Evolutionary conservation across 2,797 vertebrate species (phyloP), one percentile per base, ranked within the genome.

Genomic region (Iguana delicatissima): DNA sequence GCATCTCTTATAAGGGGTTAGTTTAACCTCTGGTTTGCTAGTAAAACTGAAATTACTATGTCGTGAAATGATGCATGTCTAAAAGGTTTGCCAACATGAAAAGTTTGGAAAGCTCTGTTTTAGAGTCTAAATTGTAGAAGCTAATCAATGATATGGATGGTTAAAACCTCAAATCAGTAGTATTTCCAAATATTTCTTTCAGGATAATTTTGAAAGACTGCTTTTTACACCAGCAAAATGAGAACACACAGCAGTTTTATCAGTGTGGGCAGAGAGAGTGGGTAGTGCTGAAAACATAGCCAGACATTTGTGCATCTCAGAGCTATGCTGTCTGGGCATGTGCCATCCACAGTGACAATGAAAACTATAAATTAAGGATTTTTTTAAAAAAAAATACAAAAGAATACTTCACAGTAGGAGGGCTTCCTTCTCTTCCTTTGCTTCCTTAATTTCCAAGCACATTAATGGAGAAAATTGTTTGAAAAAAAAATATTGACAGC

Each of bases 161-260:
- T 9, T 64, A 35, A 26, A 86, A 91, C 88, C 18, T 0, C 85
- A 81, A 2, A 13, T 85, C n/a, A 38, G 59, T 62, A 20, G 13
- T 12, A 69, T 69, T 35, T 8, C 50, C 73, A 24, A 64, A 9
- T 79, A 55, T 55, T 77, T 3, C 64, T 46, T 35, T 32, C 13
- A 14, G 42, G 46, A 46, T 87, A 69, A 59, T 90, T 72, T 73
- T 42, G 55, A 81, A 59, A 87, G 74, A 50, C 76, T 80, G 76
- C 62, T 86, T 5, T 24, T 1, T 2, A 42, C 87, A 87, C 85
- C 86, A 73, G 82, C 7, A 84, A 69, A 1, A 4, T 3, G 83
- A 89, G 83, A 89, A 86, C 67, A 84, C 35, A 6, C 89, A 86
- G 90, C 46, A 81, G 74, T 92, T 92, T 80, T 89, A 89, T 89